Conservation (phyloP, 2,797 vertebrate genomes). For the Morus bassanus region DNA sequence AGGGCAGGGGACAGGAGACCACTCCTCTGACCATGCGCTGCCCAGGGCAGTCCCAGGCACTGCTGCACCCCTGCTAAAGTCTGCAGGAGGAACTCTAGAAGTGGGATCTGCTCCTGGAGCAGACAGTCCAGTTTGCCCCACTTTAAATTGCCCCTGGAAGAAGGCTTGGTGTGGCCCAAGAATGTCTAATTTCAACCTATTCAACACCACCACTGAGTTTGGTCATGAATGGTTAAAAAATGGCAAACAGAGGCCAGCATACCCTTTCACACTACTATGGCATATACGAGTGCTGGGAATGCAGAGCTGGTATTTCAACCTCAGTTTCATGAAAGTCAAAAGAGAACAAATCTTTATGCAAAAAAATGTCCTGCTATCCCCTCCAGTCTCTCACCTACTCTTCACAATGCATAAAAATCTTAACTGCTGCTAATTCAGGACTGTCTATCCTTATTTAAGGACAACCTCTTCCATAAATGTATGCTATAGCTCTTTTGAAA, state of each 20-base stretch:
- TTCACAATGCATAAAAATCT: constrained; percentile 27
- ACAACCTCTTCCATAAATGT: not conserved
- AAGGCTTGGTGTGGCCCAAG: not conserved
- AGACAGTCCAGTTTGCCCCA: not conserved
- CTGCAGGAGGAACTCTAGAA: not conserved
- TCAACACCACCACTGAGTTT: not conserved
- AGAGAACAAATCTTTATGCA: constrained; percentile 21
- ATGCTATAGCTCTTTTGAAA: not conserved
- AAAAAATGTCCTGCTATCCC: not conserved
- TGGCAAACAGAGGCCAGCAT: not conserved
- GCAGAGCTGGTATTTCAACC: not conserved
- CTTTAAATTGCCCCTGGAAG: not conserved
- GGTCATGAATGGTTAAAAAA: not conserved
- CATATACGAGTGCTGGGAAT: not conserved
- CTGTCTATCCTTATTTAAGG: not conserved
- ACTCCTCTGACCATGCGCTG: fast-evolving
- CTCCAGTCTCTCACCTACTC: constrained; percentile 53
- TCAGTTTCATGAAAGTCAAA: not conserved
- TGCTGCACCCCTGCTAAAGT: not conserved
- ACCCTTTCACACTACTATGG: not conserved
- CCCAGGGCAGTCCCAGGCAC: not conserved
- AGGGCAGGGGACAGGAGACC: not conserved
- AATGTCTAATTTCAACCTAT: not conserved
- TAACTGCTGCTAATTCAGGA: constrained; percentile 27
- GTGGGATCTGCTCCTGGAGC: not conserved